These are phyloP conservation scores for Baronia brevicornis DNA, from an alignment of 2,888 invertebrate species.

Conservation along the genomic window DNA sequence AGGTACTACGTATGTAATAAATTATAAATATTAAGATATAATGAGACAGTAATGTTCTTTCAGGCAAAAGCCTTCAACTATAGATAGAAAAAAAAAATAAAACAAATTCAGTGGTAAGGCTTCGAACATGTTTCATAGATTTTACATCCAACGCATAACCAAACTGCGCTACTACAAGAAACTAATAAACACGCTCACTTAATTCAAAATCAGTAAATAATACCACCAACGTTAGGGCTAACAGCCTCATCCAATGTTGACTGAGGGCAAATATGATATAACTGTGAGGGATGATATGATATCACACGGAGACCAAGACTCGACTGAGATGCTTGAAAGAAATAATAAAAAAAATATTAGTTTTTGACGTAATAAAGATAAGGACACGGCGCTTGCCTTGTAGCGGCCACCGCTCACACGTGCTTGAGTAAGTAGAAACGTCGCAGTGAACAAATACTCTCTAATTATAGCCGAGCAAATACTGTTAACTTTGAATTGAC, in stretches of 20 bases:
- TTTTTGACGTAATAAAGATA: slow-evolving; percentile 70
- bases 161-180: slow-evolving; percentile 16
- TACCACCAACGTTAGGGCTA: slow-evolving; percentile 22
- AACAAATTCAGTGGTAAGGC: no score
- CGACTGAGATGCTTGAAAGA: slow-evolving; percentile 58
- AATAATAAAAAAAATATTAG: slow-evolving; percentile 49
- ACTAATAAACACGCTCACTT: slow-evolving; percentile 10
- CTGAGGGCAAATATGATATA: slow-evolving; percentile 48
- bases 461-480: slow-evolving; percentile 52
- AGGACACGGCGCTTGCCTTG: slow-evolving; percentile 43
- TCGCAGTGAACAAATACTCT: slow-evolving; percentile 47
- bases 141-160: no score
- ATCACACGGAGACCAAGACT: slow-evolving; percentile 45
- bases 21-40: no score
- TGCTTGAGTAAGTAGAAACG: slow-evolving; percentile 38
- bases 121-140: no score
- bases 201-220: slow-evolving; percentile 15
- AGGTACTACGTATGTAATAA: no score
- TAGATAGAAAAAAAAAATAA: no score
- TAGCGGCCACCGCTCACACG: slow-evolving; percentile 55
- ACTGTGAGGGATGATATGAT: slow-evolving; percentile 49
- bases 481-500: slow-evolving; percentile 53
- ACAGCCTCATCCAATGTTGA: slow-evolving; percentile 38
- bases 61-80: no score
- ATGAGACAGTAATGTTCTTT: no score